These are phyloP conservation scores for Silurus lanzhouensis DNA, from an alignment of 2,797 vertebrate genomes.

Conservation along the genomic window DNA sequence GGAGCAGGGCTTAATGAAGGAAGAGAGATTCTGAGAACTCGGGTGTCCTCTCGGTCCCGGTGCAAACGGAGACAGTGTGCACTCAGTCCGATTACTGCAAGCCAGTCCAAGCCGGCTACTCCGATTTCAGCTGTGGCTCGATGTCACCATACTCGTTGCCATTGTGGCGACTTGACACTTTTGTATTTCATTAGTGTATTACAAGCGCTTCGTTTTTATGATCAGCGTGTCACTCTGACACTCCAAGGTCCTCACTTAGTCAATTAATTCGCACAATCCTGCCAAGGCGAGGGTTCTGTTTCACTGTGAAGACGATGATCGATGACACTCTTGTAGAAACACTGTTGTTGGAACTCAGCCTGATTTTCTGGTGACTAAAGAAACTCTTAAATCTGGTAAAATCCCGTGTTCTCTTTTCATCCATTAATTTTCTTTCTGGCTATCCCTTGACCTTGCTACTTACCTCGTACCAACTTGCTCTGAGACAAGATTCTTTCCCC, in stretches of 20 bases:
- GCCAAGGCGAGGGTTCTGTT: neutral
- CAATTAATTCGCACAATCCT: slow-evolving; percentile 2
- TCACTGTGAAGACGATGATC: neutral
- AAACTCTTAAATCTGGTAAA: neutral
- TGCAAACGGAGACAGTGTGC: slow-evolving; percentile 35
- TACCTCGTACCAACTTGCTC: slow-evolving; percentile 22
- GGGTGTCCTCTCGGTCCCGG: slow-evolving; percentile 23
- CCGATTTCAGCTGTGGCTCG: slow-evolving; percentile 1
- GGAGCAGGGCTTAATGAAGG: slow-evolving; percentile 27
- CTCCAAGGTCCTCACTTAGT: neutral
- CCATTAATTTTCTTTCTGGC: neutral
- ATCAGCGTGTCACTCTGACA: neutral
- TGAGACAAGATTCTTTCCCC: slow-evolving; percentile 56
- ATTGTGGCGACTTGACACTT: slow-evolving; percentile 20
- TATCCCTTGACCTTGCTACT: slow-evolving; percentile 29
- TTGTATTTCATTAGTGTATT: slow-evolving; percentile 24
- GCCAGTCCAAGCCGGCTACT: neutral
- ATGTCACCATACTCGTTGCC: neutral
- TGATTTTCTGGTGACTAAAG: neutral
- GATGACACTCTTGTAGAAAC: neutral
- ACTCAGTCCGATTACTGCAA: slow-evolving; percentile 26
- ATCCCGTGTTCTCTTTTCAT: neutral
- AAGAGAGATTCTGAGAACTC: slow-evolving; percentile 42
- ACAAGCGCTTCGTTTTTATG: neutral
- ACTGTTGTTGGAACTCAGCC: neutral